Evolutionary conservation across 1,140 invertebrate species (phyloP), one percentile per base, ranked within the genome.

Genomic region (Drosophila sproati): DNA sequence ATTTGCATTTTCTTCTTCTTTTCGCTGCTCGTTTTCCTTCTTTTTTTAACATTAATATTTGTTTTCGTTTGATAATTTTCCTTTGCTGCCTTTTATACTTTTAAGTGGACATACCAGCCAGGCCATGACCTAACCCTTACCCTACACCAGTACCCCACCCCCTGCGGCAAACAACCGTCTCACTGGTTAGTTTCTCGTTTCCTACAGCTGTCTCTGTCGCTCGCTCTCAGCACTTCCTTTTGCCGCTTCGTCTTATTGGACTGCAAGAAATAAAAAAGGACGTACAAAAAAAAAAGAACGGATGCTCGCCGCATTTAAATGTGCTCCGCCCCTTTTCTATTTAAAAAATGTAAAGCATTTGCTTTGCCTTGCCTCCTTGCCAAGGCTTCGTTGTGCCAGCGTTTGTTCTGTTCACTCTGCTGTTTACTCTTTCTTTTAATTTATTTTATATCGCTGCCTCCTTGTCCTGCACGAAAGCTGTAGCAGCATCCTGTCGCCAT

Each of bases 61-160:
- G 85, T 90, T 89, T 89, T 89, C 86, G 86, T 89, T 89, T 89
- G 86, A 89, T 89, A 89, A 89, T 89, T 89, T 89, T 89, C 81
- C 79, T 83, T 89, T 89, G 80, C 77, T 89, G 77, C 85, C 81
- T 88, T 85, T 88, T 88, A 85, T 88, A 80, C 83, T 89, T 89
- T 89, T 89, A 88, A 85, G 85, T 89, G 81, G 74, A 89, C 61
- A 63, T 81, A n/a, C 73, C 80, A 77, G 66, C 54, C 68, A 47
- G 41, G 20, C 47, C 63, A 63, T 35, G 31, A 35, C 34, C 62
- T 5, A 37, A 35, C n/a, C n/a, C 28, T 29, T 2, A 35, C 43
- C 5, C 5, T 47, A 2, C 6, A 5, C 48, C 12, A 39, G 7
- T 34, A 39, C 35, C 43, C 29, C 29, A 34, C 29, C 3, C 60